These are phyloP conservation scores for Scaptomyza polygonia DNA, from an alignment of 2,888 invertebrate genomes.

Conservation along the genomic window DNA sequence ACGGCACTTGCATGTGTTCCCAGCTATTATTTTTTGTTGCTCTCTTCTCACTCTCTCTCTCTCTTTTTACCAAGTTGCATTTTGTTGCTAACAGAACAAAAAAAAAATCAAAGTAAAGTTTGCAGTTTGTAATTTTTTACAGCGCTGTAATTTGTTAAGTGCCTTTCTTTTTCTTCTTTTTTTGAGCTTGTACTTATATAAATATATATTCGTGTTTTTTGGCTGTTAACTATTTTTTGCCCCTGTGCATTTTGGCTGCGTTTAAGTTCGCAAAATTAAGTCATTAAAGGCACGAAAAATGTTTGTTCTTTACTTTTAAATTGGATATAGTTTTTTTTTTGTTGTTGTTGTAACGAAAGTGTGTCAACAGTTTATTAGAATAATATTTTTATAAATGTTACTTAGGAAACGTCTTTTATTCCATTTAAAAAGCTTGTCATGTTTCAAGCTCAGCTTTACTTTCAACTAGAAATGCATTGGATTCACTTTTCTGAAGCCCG, in stretches of 20 bases:
- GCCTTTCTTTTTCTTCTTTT: constrained; percentile 33
- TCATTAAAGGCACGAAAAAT: constrained; percentile 64
- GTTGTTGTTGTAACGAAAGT: no score
- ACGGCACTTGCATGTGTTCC: constrained; percentile 43
- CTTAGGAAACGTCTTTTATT: no score
- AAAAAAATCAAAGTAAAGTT: constrained; percentile 40
- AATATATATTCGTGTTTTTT: neutral
- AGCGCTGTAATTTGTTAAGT: constrained; percentile 74
- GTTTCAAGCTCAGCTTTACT: no score
- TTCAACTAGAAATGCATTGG: no score
- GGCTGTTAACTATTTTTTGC: neutral
- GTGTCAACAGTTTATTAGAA: no score
- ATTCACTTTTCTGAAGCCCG: no score
- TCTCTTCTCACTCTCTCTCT: constrained; percentile 14
- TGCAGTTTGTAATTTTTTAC: constrained; percentile 74
- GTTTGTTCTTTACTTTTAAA: neutral
- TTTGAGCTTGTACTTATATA: constrained; percentile 4
- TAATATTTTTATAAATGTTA: no score
- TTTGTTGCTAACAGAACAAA: constrained; percentile 33
- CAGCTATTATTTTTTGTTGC: constrained; percentile 8
- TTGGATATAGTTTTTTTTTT: neutral
- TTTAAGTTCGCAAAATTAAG: constrained; percentile 64
- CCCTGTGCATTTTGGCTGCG: constrained; percentile 16
- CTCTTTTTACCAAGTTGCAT: constrained; percentile 62
- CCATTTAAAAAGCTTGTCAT: no score